Conservation (phyloP, 2,888 invertebrate species). For the Argyresthia goedartella region DNA sequence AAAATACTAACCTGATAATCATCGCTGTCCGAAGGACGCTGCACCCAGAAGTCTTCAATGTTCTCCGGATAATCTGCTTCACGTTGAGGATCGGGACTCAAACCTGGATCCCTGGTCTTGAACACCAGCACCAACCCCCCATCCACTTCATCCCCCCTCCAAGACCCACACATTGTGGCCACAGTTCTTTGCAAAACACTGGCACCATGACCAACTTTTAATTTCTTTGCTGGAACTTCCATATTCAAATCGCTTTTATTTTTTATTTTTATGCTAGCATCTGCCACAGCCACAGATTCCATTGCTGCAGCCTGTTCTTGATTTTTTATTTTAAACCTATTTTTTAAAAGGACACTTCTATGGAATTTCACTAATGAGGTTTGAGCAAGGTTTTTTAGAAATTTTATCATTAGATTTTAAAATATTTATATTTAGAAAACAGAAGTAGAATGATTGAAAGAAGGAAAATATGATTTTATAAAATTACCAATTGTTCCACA, state of each 20-base stretch:
- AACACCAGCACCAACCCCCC: slow-evolving; percentile 58
- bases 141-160: slow-evolving; percentile 59
- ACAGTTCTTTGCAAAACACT: slow-evolving; percentile 38
- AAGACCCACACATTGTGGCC: slow-evolving; percentile 63
- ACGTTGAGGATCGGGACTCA: slow-evolving; percentile 53
- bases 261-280: slow-evolving; percentile 21
- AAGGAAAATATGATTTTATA: no score
- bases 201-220: slow-evolving; percentile 24
- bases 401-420: slow-evolving; percentile 11
- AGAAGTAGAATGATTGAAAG: background rate
- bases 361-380: no score
- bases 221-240: slow-evolving; percentile 39
- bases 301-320: slow-evolving; percentile 2
- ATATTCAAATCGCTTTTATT: slow-evolving; percentile 7
- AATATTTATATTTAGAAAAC: no score
- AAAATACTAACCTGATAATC: slow-evolving; percentile 35
- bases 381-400: slow-evolving; percentile 5
- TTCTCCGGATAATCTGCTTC: slow-evolving; percentile 59
- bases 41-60: slow-evolving; percentile 60
- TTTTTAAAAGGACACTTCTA: background rate
- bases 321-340: slow-evolving; percentile 8
- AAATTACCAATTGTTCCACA: no score
- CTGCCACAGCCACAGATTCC: slow-evolving; percentile 23
- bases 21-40: slow-evolving; percentile 24
- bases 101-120: slow-evolving; percentile 36